Evolutionary conservation across 2,888 invertebrate genomes (phyloP).

Genomic region (Synanthedon tipuliformis): DNA sequence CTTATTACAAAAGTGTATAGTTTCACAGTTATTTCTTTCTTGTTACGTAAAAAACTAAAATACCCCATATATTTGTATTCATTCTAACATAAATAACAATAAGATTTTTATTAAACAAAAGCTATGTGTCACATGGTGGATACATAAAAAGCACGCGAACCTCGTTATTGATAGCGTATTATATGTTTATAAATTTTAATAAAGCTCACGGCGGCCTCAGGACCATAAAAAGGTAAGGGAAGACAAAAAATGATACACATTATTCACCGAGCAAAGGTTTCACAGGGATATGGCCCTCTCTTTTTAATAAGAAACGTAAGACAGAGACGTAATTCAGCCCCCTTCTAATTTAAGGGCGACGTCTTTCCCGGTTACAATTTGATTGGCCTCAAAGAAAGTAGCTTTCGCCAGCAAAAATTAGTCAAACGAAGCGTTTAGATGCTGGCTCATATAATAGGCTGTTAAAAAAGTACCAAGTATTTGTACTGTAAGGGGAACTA

Average conservation of each 20-base stretch:
- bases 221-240: slow-evolving; percentile 29
- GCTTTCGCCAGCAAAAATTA: neutral
- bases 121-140: neutral
- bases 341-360: slow-evolving; percentile 25
- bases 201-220: slow-evolving; percentile 18
- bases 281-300: slow-evolving; percentile 11
- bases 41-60: no score
- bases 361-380: slow-evolving; percentile 25
- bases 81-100: no score
- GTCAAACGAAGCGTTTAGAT: slow-evolving; percentile 3
- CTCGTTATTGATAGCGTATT: slow-evolving; percentile 37
- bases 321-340: slow-evolving; percentile 27
- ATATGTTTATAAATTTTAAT: slow-evolving; percentile 25
- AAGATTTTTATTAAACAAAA: neutral
- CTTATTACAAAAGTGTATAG: no score
- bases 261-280: slow-evolving; percentile 22
- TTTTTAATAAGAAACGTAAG: slow-evolving; percentile 28
- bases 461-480: neutral
- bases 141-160: slow-evolving; percentile 5
- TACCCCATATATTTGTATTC: no score
- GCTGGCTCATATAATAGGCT: neutral
- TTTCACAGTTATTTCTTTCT: no score
- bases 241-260: slow-evolving; percentile 39
- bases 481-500: neutral
- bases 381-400: slow-evolving; percentile 22